phyloP scores from a whole-genome alignment of 1,140 invertebrate species.

The Aphelinus atriplicis region DNA sequence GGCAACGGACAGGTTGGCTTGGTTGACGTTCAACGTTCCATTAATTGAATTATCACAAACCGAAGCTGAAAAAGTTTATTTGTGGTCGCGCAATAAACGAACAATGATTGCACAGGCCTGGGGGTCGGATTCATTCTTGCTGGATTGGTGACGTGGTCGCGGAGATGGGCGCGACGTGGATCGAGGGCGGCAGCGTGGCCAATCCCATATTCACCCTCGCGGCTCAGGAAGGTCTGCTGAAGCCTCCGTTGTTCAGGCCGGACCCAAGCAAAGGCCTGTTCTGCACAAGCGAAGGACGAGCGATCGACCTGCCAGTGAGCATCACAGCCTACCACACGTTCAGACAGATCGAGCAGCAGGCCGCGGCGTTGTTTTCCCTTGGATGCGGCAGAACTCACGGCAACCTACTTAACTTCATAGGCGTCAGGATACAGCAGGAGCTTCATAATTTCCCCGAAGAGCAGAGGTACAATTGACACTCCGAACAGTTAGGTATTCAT shows the following conservation, averaged over 20 bases:
- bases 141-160: slow-evolving; percentile 77
- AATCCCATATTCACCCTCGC: slow-evolving; percentile 75
- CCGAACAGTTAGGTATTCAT: no score
- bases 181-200: slow-evolving; percentile 71
- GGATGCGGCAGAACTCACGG: slow-evolving; percentile 70
- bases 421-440: slow-evolving; percentile 73
- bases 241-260: slow-evolving; percentile 63
- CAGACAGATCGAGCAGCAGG: slow-evolving; percentile 72
- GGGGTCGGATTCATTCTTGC: slow-evolving; percentile 79
- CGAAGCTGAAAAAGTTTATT: slow-evolving; percentile 16
- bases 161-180: slow-evolving; percentile 77
- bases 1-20: slow-evolving; percentile 75
- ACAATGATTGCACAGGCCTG: slow-evolving; percentile 62
- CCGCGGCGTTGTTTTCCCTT: slow-evolving; percentile 69
- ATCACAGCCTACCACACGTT: slow-evolving; percentile 73
- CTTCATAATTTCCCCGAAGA: slow-evolving; percentile 74
- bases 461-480: slow-evolving; percentile 58
- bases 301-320: slow-evolving; percentile 70
- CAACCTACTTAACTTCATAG: slow-evolving; percentile 72
- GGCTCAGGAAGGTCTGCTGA: slow-evolving; percentile 72
- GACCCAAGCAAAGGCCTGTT: slow-evolving; percentile 69
- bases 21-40: not conserved
- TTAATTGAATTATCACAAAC: not conserved
- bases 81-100: not conserved
- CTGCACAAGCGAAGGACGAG: slow-evolving; percentile 74